phyloP scores from a whole-genome alignment of 2,113 vertebrate species.

The Scomber scombrus region DNA sequence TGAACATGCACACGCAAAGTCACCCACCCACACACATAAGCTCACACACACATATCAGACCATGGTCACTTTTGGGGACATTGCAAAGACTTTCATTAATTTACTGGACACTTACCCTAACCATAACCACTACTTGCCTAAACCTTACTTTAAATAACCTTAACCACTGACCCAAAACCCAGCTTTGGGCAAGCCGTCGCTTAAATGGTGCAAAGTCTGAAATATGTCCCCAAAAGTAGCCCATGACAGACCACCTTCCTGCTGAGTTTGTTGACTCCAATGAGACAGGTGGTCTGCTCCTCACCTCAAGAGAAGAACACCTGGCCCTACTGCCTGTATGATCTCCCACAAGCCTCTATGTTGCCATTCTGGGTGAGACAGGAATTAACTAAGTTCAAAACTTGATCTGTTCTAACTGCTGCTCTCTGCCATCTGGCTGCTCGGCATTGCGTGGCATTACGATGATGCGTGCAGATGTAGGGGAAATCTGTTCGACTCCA shows the following conservation, averaged over 20 bases:
- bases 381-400: conserved; percentile 65
- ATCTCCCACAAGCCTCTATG: conserved; percentile 69
- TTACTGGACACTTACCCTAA: too few species aligned
- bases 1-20: conserved; percentile 37
- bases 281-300: conserved; percentile 68
- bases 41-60: conserved; percentile 9
- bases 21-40: conserved; percentile 19
- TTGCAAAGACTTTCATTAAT: too few species aligned
- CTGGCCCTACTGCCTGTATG: conserved; percentile 39
- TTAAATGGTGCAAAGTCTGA: too few species aligned
- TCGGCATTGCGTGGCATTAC: conserved; percentile 62
- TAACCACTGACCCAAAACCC: too few species aligned
- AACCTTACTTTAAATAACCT: too few species aligned
- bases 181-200: too few species aligned
- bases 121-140: too few species aligned
- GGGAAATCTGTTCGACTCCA: conserved; percentile 72
- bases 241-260: not conserved
- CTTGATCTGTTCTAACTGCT: conserved; percentile 46
- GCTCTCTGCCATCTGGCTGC: conserved; percentile 74
- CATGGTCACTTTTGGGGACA: too few species aligned
- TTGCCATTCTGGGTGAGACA: conserved; percentile 49
- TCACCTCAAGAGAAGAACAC: conserved; percentile 54
- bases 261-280: conserved; percentile 37
- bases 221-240: too few species aligned
- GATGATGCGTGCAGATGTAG: conserved; percentile 76